These are phyloP conservation scores for Philopedon plagiatum DNA, from an alignment of 2,888 invertebrate species.

Conservation along the genomic window DNA sequence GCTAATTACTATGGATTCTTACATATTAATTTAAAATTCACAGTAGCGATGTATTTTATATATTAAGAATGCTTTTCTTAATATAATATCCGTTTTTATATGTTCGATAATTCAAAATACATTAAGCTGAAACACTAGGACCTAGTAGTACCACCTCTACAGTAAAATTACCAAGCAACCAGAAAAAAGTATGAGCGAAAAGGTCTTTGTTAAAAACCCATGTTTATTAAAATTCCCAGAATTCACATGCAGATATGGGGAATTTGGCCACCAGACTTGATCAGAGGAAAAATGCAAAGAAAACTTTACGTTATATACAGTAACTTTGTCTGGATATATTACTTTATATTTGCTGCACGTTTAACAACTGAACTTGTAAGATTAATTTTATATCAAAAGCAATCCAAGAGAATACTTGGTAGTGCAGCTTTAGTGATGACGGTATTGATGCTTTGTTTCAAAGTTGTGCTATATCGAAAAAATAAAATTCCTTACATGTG, in stretches of 20 bases:
- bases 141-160: too few relatives aligned
- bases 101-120: too few relatives aligned
- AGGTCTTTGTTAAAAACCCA: background rate
- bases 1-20: too few relatives aligned
- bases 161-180: background rate
- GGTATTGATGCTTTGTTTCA: background rate
- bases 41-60: too few relatives aligned
- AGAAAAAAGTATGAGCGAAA: too few relatives aligned
- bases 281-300: background rate
- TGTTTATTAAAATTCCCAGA: background rate
- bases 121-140: too few relatives aligned
- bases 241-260: background rate
- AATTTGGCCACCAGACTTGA: constrained; percentile 14
- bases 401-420: background rate
- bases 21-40: too few relatives aligned
- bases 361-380: background rate
- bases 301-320: background rate
- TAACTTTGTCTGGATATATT: background rate
- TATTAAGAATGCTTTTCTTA: too few relatives aligned
- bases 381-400: background rate
- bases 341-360: background rate
- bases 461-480: background rate
- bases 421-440: constrained; percentile 8
- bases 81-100: too few relatives aligned
- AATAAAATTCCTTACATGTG: constrained; percentile 8